Conservation (phyloP, 1,140 invertebrate species). For the Sipha flava region DNA sequence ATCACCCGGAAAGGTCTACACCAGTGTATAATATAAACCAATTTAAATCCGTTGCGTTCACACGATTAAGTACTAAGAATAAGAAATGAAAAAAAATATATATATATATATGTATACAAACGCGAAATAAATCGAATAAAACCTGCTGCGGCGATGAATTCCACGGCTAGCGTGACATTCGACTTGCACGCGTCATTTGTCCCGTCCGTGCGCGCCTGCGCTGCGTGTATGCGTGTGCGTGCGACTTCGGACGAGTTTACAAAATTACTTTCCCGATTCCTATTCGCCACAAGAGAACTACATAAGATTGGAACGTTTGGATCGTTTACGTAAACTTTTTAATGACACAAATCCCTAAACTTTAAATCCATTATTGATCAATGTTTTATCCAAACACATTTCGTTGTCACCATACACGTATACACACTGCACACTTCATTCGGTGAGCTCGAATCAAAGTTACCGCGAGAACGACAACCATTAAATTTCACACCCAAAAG, state of each 20-base stretch:
- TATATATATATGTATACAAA: no score
- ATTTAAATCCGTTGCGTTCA: neutral
- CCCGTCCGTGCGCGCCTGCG: neutral
- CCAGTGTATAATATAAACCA: neutral
- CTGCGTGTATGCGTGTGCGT: no score
- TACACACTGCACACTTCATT: neutral
- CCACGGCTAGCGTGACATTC: neutral
- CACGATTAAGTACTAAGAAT: neutral
- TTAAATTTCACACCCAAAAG: no score
- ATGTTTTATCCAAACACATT: neutral
- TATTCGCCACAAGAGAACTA: neutral
- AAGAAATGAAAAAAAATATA: neutral
- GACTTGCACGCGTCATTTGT: neutral
- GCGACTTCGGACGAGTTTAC: neutral
- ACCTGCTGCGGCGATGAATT: neutral
- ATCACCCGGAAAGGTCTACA: neutral
- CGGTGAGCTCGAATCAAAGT: neutral
- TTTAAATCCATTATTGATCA: constrained; percentile 15
- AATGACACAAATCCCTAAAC: neutral
- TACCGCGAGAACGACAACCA: no score
- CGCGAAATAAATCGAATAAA: neutral
- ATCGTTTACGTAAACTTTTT: constrained; percentile 7
- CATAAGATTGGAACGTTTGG: neutral
- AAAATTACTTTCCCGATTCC: neutral
- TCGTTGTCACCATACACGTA: neutral